Evolutionary conservation across 2,888 invertebrate species (phyloP).

Genomic region (Microchrysa polita): DNA sequence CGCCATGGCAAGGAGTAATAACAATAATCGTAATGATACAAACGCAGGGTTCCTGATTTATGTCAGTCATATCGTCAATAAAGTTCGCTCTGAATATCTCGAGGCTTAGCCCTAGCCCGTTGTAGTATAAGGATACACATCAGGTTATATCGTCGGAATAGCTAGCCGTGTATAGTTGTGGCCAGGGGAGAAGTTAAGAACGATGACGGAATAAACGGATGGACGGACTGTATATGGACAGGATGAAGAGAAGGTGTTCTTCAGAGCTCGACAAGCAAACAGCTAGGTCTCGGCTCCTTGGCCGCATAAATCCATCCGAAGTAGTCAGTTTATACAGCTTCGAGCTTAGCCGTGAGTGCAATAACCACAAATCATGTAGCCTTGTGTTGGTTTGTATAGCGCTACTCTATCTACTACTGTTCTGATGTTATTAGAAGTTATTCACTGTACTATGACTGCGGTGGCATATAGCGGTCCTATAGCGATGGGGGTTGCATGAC

Average conservation of each 20-base stretch:
- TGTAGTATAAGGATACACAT: conserved; percentile 28
- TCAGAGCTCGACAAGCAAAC: conserved; percentile 10
- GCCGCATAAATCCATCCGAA: conserved; percentile 50
- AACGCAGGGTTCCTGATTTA: conserved; percentile 54
- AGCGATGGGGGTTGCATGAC: too few relatives aligned
- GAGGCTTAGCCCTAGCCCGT: conserved; percentile 36
- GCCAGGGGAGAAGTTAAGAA: conserved; percentile 39
- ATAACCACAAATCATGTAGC: conserved; percentile 46
- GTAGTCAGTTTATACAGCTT: conserved; percentile 49
- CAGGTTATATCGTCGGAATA: not conserved
- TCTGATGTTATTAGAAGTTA: conserved; percentile 44
- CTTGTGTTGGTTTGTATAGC: conserved; percentile 41
- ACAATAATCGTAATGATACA: conserved; percentile 55
- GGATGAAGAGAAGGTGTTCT: conserved; percentile 37
- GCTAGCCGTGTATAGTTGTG: conserved; percentile 17
- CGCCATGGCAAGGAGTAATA: conserved; percentile 55
- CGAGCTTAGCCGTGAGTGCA: conserved; percentile 47
- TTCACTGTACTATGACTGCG: conserved; percentile 29
- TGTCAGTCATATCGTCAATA: conserved; percentile 57
- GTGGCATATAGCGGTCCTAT: not conserved
- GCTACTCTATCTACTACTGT: conserved; percentile 30
- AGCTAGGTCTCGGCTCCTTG: conserved; percentile 40
- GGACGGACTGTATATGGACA: conserved; percentile 36
- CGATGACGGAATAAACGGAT: conserved; percentile 36
- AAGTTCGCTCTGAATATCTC: conserved; percentile 52